Base-by-base conservation (phyloP, 2,888 invertebrate genomes). In the Rhagonycha fulva region DNA sequence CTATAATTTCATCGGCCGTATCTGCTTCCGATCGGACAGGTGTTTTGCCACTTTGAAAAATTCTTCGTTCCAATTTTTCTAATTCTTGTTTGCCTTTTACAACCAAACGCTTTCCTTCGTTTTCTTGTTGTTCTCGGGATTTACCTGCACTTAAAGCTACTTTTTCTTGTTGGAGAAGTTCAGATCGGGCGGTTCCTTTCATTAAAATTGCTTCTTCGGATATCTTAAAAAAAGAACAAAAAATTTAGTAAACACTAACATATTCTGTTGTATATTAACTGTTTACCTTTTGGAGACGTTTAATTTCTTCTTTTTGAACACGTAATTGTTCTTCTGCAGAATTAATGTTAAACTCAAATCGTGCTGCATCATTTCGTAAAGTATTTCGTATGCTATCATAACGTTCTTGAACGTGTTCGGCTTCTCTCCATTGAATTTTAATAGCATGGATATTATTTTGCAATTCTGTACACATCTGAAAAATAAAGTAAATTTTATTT, bases 401-500 rank as follows among this genome's bases (percentile, higher is more conserved):
- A 85, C 95, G 95, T 84, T 93, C 94, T 80, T 92, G 92, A 9
- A 95, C 92, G 80, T 95, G 91, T 82, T 94, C 93, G 0, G 95
- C 95, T 87, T 96, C 95, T 84, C 94, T 93, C 90, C 94, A 93
- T 88, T 95, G 95, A 32, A 96, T 93, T 72, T 94, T 91, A 0
- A 95, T 92, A 77, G 94, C 93, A 84, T 96, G 95, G 76, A 96
- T 93, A 85, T 94, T 93, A 84, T 96, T 96, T 87, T 95, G 95
- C 80, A 96, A 87, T 81, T 92, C 92, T 5, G 93, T 91, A 0
- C 91, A 91, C 24, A 91, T 88, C 93, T 93, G 84, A 47, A 87
- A 86, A 81, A 67, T 26, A 32, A 67, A 12, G 19, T 23, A 32
- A 28, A 67, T 63, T 72, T 14, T 66, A 32, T 60, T 67, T 32